phyloP scores from a whole-genome alignment of 2,888 invertebrate species.

The Lasioglossum pauxillum region DNA sequence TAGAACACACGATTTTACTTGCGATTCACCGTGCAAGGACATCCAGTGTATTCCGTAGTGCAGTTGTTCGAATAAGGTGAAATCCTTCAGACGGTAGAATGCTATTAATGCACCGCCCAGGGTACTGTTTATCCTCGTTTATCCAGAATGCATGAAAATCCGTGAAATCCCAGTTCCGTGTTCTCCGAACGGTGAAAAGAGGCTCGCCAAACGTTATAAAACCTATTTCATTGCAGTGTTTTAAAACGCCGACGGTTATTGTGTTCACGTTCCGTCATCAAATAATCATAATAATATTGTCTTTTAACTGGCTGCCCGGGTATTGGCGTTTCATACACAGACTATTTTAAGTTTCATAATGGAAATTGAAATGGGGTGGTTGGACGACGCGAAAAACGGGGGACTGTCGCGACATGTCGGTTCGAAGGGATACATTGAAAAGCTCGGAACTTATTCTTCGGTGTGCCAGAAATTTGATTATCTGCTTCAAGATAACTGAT shows the following conservation, averaged over 20 bases:
- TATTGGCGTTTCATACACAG: slow-evolving; percentile 1
- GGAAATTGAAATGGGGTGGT: slow-evolving; percentile 27
- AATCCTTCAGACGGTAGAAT: background rate
- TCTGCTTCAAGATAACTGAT: background rate
- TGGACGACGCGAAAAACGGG: background rate
- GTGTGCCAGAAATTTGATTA: background rate
- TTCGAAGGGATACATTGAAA: background rate
- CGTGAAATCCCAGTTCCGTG: background rate
- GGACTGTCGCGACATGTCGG: accelerated
- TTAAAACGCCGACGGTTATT: background rate
- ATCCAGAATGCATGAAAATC: background rate
- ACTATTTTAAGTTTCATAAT: slow-evolving; percentile 29
- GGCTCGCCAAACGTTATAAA: slow-evolving; percentile 10
- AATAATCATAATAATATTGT: slow-evolving; percentile 10
- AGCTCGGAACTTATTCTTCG: background rate
- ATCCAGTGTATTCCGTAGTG: background rate
- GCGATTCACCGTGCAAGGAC: background rate
- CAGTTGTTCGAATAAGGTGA: background rate
- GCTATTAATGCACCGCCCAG: background rate
- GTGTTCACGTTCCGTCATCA: slow-evolving; percentile 4
- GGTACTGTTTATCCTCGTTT: background rate
- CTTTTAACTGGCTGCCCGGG: slow-evolving; percentile 6
- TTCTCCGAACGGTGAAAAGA: background rate
- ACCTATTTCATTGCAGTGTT: background rate
- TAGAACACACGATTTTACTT: background rate